Evolutionary conservation across 2,888 invertebrate genomes (phyloP).

Genomic region (Scaptomyza cyrtandrae): DNA sequence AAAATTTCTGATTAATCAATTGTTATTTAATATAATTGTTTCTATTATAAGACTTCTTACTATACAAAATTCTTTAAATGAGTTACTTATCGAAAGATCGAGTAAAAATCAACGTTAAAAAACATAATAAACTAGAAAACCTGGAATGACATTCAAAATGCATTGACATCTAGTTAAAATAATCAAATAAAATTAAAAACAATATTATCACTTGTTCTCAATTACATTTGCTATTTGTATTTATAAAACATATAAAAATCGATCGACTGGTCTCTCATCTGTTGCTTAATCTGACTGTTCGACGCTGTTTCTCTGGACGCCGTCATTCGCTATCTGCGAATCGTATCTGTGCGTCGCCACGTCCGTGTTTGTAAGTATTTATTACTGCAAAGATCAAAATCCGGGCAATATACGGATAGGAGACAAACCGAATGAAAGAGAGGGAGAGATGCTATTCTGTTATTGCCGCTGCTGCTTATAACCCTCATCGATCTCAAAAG

Average conservation of each 20-base stretch:
- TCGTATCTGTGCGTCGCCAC: slow-evolving; percentile 59
- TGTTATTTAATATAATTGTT: too few relatives aligned
- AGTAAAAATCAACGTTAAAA: not conserved
- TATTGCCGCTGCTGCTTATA: slow-evolving; percentile 9
- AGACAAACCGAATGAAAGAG: not conserved
- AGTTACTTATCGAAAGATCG: too few relatives aligned
- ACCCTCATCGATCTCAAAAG: slow-evolving; percentile 48
- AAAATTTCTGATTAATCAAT: too few relatives aligned
- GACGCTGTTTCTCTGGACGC: slow-evolving; percentile 29
- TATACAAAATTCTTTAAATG: too few relatives aligned
- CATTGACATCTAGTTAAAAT: slow-evolving; percentile 84
- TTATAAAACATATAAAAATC: slow-evolving; percentile 49
- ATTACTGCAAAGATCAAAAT: slow-evolving; percentile 73
- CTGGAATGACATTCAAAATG: not conserved
- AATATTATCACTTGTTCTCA: slow-evolving; percentile 84
- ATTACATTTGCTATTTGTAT: slow-evolving; percentile 74
- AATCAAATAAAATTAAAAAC: slow-evolving; percentile 70
- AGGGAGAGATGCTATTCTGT: not conserved
- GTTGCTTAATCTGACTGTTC: slow-evolving; percentile 73
- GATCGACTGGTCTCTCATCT: slow-evolving; percentile 38
- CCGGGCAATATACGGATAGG: slow-evolving; percentile 46
- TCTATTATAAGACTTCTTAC: too few relatives aligned
- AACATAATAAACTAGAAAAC: not conserved
- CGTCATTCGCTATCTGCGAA: slow-evolving; percentile 58
- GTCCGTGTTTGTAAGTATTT: slow-evolving; percentile 57